Base-by-base conservation (phyloP, 2,888 invertebrate genomes). In the Meandrusa payeni region DNA sequence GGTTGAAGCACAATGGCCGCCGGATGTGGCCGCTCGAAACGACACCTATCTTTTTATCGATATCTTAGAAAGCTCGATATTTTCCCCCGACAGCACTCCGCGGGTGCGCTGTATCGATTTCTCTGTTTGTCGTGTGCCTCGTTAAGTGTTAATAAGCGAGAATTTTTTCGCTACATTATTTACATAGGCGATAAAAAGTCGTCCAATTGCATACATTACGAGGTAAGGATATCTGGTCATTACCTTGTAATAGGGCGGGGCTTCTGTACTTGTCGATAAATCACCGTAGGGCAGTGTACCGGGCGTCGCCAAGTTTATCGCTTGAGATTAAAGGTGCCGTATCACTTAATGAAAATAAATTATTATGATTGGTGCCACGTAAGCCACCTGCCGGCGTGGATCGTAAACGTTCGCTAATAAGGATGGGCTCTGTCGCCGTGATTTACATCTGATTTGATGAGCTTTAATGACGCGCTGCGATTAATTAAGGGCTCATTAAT, bases 31-130 rank as follows among this genome's bases (percentile, higher is more conserved):
- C 75, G 77, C 86, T 87, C 69, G 69, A 79, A 79, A 69, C 74
- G 79, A 82, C 85, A 86, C 87, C 78, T 87, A 87, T 87, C 85
- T 79, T 82, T 85, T 82, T 82, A 85, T 85, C 76, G 83, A 81
- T 81, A 83, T 80, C 79, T 77, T 69, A 77, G 80, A 83, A 85
- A 82, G 78, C 75, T 69, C 77, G 75, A 80, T 83, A 83, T 78
- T 82, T 77, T 80, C 71, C 76, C n/a, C 72, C 74, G 73, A 77
- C 77, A 61, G 74, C 75, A 77, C 76, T 79, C 66, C 62, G 69
- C 53, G n/a, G 17, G 17, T 27, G 15, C 9, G 15, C 36, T 12
- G 32, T 38, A 38, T 44, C 11, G 32, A 32, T 44, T 38, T 33
- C 43, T 26, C 20, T 7, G 38, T 38, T 38, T 32, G 38, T 17